Evolutionary conservation across 2,113 vertebrate species (phyloP).

Genomic region (Mastomys natalensis): DNA sequence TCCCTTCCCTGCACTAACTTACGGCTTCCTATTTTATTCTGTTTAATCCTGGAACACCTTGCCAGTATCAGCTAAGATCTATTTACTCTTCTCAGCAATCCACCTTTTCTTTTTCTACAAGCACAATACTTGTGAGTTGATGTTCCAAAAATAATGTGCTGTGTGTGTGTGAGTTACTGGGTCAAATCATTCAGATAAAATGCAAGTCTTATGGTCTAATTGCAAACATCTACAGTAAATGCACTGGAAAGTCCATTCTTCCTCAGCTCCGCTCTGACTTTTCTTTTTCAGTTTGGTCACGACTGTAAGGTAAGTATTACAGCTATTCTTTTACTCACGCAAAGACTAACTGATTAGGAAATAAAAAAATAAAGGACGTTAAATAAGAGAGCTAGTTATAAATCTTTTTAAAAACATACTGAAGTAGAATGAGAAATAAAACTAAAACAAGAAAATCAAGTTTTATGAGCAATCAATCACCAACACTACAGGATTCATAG

Average conservation of each 20-base stretch:
- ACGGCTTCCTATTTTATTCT: not conserved
- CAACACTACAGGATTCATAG: not conserved
- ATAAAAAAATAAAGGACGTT: not conserved
- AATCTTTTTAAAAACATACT: not conserved
- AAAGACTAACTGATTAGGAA: not conserved
- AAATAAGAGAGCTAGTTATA: not conserved
- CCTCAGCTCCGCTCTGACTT: not conserved
- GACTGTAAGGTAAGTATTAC: slow-evolving; percentile 46
- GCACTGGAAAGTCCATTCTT: not conserved
- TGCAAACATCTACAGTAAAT: not conserved
- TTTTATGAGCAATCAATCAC: slow-evolving; percentile 43
- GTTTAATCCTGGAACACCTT: not conserved
- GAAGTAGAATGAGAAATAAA: slow-evolving; percentile 29
- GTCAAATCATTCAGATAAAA: not conserved
- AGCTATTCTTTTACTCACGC: slow-evolving; percentile 41
- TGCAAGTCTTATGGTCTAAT: slow-evolving; percentile 23
- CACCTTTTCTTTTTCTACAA: slow-evolving; percentile 44
- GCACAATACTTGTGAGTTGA: not conserved
- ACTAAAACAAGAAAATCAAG: not conserved
- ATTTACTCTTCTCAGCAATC: not conserved
- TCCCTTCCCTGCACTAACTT: not conserved
- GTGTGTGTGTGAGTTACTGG: not conserved
- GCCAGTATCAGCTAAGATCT: not conserved
- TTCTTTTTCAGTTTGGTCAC: not conserved
- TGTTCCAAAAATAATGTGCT: slow-evolving; percentile 9